Conservation (phyloP, 2,113 vertebrate genomes). For the Uropsilus gracilis region DNA sequence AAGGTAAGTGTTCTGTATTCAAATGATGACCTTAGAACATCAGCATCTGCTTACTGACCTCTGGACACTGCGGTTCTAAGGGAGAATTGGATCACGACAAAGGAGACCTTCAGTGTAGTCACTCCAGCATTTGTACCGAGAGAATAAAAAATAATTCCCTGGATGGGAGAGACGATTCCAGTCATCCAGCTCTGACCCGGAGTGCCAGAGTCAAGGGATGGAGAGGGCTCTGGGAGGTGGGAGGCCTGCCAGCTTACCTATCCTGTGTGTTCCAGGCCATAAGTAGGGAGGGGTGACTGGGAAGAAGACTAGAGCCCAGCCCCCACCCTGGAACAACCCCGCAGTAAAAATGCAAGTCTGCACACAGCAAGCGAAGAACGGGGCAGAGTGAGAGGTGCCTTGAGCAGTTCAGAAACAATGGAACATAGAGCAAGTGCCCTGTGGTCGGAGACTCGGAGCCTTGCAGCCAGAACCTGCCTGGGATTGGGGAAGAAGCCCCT, state of each 20-base stretch:
- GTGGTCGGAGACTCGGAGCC: not conserved
- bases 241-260: not conserved
- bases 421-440: not conserved
- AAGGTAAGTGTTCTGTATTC: not conserved
- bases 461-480: not conserved
- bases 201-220: not conserved
- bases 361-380: not conserved
- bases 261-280: not conserved
- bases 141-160: not conserved
- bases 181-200: not conserved
- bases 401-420: too few relatives aligned
- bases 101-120: not conserved
- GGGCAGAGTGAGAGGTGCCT: not conserved
- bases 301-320: not conserved
- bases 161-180: not conserved
- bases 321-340: not conserved
- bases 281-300: not conserved
- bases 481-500: not conserved
- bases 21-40: not conserved
- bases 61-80: not conserved
- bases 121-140: not conserved
- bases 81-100: not conserved
- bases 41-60: not conserved
- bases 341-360: not conserved
- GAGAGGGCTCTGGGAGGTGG: rapidly evolving